Evolutionary conservation across 2,113 vertebrate species (phyloP).

Genomic region (Myodes glareolus): DNA sequence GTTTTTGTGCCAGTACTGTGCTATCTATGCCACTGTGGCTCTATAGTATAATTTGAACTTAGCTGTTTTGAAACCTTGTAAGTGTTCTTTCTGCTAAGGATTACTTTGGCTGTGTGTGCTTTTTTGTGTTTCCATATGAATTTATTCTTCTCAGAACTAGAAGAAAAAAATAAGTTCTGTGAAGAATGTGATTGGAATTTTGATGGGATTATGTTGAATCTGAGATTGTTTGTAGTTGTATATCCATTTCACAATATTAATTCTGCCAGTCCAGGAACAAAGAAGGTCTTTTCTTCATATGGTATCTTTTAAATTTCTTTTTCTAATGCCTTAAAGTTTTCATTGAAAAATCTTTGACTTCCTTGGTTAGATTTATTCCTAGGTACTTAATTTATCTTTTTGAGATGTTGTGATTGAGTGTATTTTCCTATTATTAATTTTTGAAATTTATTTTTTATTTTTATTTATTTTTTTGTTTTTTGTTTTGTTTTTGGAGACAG

Average conservation of each 20-base stretch:
- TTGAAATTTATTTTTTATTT: too few relatives aligned
- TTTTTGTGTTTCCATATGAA: neutral
- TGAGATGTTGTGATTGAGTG: neutral
- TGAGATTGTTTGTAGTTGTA: neutral
- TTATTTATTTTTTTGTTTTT: too few relatives aligned
- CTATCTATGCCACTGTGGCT: neutral
- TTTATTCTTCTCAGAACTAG: neutral
- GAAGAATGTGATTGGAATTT: neutral
- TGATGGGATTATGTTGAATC: neutral
- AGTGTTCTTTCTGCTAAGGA: neutral
- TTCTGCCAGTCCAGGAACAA: neutral
- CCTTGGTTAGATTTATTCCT: neutral
- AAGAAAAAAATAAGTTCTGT: neutral
- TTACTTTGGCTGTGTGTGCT: neutral
- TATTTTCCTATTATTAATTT: too few relatives aligned
- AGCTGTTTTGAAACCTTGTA: neutral
- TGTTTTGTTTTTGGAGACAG: neutral
- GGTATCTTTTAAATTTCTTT: neutral
- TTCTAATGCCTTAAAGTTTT: neutral
- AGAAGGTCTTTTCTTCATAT: neutral
- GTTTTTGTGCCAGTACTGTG: neutral
- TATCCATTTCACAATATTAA: neutral
- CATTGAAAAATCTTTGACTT: neutral
- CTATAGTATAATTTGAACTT: neutral
- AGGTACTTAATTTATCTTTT: neutral